Conservation (phyloP, 2,113 vertebrate species). For the Siniperca chuatsi region DNA sequence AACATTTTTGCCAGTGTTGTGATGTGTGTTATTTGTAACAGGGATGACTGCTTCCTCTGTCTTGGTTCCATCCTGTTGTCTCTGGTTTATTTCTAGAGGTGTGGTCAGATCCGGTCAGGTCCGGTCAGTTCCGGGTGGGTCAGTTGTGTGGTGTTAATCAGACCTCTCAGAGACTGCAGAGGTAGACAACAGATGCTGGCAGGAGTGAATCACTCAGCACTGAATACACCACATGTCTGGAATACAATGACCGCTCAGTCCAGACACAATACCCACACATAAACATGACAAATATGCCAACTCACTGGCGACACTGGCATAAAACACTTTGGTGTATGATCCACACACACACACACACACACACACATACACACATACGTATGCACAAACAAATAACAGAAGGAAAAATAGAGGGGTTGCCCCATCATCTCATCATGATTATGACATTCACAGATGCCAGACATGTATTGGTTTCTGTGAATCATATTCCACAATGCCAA, state of each 20-base stretch:
- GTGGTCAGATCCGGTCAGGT: conserved; percentile 63
- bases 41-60: conserved; percentile 33
- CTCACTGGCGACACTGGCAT: conserved; percentile 68
- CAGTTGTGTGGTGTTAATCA: conserved; percentile 74
- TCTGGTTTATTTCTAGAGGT: conserved; percentile 61
- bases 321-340: conserved; percentile 48
- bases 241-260: conserved; percentile 75
- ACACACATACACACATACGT: conserved; percentile 27
- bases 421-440: conserved; percentile 72
- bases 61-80: conserved; percentile 46
- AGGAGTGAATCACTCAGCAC: conserved; percentile 77
- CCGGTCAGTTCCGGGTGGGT: conserved; percentile 61
- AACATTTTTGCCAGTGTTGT: conserved; percentile 10
- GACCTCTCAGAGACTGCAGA: conserved; percentile 66
- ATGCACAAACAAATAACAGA: conserved; percentile 61
- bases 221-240: conserved; percentile 80
- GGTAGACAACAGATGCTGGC: conserved; percentile 78
- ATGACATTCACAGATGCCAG: conserved; percentile 75
- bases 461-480: conserved; percentile 73
- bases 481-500: conserved; percentile 73
- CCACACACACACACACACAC: not conserved
- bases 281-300: conserved; percentile 72
- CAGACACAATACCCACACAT: conserved; percentile 80
- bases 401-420: conserved; percentile 72
- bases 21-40: conserved; percentile 41